These are phyloP conservation scores for Dioctria rufipes DNA, from an alignment of 2,888 invertebrate genomes.

Conservation along the genomic window DNA sequence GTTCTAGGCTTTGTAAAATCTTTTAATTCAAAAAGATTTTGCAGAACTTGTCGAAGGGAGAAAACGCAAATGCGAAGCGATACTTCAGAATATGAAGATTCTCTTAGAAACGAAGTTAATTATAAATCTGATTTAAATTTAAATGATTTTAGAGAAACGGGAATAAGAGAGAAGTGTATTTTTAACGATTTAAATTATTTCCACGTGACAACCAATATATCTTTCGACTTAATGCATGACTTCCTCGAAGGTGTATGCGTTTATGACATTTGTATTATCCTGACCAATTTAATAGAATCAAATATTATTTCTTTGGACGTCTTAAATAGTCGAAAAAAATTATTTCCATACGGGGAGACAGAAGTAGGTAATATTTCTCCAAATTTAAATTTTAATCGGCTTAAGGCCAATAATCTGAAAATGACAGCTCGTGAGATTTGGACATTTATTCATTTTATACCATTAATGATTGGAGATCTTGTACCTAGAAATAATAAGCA, in stretches of 20 bases:
- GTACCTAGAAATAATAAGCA: not conserved
- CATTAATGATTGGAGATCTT: constrained; percentile 26
- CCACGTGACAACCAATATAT: too few species aligned
- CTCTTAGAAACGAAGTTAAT: too few species aligned
- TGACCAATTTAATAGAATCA: not conserved
- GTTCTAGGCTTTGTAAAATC: too few species aligned
- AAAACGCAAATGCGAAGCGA: too few species aligned
- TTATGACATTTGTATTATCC: not conserved
- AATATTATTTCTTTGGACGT: not conserved
- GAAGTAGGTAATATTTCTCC: not conserved
- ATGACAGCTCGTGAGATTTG: constrained; percentile 20
- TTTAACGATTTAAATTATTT: too few species aligned
- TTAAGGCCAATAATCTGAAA: not conserved
- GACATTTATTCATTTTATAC: not conserved
- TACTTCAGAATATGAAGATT: too few species aligned
- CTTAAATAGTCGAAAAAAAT: constrained; percentile 11
- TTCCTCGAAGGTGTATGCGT: not conserved
- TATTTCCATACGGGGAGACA: constrained; percentile 6
- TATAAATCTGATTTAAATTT: too few species aligned
- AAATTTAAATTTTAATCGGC: not conserved
- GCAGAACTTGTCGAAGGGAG: too few species aligned
- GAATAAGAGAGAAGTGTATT: too few species aligned
- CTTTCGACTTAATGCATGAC: constrained; percentile 20
- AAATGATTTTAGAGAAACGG: too few species aligned
- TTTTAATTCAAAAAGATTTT: too few species aligned